These are phyloP conservation scores for Eucera pruinosa DNA, from an alignment of 2,888 invertebrate genomes.

Conservation along the genomic window DNA sequence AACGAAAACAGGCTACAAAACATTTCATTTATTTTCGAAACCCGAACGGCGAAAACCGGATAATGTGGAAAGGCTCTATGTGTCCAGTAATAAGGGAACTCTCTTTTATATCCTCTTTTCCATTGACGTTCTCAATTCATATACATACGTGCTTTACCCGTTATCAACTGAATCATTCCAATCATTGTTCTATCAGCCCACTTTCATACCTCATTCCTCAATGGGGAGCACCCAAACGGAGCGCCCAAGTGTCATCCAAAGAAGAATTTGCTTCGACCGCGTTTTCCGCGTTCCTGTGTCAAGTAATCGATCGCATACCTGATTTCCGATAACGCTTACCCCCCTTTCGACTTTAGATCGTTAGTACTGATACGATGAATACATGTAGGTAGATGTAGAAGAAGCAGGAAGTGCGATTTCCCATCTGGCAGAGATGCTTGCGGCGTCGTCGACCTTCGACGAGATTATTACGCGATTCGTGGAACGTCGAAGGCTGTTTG, in stretches of 20 bases:
- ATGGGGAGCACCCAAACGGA: neutral
- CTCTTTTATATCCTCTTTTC: too few species aligned
- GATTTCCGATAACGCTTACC: slow-evolving; percentile 21
- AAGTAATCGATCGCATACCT: slow-evolving; percentile 7
- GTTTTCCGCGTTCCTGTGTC: slow-evolving; percentile 28
- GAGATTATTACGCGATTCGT: slow-evolving; percentile 71
- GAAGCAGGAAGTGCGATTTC: slow-evolving; percentile 50
- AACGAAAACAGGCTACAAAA: too few species aligned
- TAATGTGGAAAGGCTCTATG: too few species aligned
- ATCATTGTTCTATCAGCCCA: too few species aligned
- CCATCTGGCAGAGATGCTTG: slow-evolving; percentile 50
- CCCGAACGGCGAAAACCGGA: too few species aligned
- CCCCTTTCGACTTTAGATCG: slow-evolving; percentile 24
- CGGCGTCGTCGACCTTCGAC: slow-evolving; percentile 68
- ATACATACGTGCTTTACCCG: too few species aligned
- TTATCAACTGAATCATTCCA: too few species aligned
- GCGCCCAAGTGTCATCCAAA: too few species aligned
- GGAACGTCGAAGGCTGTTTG: slow-evolving; percentile 70
- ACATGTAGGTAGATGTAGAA: neutral
- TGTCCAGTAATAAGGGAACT: too few species aligned
- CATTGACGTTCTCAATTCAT: too few species aligned
- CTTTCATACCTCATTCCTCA: neutral
- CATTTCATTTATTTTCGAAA: too few species aligned
- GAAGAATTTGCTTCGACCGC: neutral
- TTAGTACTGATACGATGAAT: neutral